phyloP scores from a whole-genome alignment of 2,888 invertebrate species.

The Poecilus cupreus region DNA sequence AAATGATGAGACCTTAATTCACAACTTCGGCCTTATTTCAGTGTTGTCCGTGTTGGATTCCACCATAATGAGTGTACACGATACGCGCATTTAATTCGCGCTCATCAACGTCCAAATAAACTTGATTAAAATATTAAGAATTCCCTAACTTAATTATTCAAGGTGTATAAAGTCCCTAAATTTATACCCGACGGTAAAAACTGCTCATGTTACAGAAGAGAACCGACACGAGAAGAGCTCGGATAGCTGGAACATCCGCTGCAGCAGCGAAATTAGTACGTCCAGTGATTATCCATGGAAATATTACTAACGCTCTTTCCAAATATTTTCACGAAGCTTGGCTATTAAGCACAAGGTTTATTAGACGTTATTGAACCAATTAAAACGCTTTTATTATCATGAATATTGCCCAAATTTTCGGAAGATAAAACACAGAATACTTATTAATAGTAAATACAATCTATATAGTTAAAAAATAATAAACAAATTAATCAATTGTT shows the following conservation, averaged over 20 bases:
- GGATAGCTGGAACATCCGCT: neutral
- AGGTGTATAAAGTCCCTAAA: slow-evolving; percentile 36
- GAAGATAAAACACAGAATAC: neutral
- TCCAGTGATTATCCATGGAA: slow-evolving; percentile 11
- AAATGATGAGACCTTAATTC: neutral
- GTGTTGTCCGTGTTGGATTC: slow-evolving; percentile 2
- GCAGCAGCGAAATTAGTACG: neutral
- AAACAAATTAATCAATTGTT: too few species aligned
- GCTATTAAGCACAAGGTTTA: neutral
- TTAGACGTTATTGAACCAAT: slow-evolving; percentile 25
- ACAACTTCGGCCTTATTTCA: neutral
- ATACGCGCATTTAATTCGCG: slow-evolving; percentile 20
- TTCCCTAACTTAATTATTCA: slow-evolving; percentile 36
- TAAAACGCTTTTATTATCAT: slow-evolving; percentile 24
- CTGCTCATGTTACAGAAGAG: slow-evolving; percentile 36
- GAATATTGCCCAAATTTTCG: neutral
- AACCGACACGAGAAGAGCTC: neutral
- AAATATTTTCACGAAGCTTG: slow-evolving; percentile 12
- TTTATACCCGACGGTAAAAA: slow-evolving; percentile 50
- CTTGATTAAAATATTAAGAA: slow-evolving; percentile 49
- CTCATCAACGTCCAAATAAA: slow-evolving; percentile 39
- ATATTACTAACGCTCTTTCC: slow-evolving; percentile 32
- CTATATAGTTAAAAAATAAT: too few species aligned
- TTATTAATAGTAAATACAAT: too few species aligned
- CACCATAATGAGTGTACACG: slow-evolving; percentile 24